Base-by-base conservation (phyloP, 2,797 vertebrate species). In the Gila robusta region DNA sequence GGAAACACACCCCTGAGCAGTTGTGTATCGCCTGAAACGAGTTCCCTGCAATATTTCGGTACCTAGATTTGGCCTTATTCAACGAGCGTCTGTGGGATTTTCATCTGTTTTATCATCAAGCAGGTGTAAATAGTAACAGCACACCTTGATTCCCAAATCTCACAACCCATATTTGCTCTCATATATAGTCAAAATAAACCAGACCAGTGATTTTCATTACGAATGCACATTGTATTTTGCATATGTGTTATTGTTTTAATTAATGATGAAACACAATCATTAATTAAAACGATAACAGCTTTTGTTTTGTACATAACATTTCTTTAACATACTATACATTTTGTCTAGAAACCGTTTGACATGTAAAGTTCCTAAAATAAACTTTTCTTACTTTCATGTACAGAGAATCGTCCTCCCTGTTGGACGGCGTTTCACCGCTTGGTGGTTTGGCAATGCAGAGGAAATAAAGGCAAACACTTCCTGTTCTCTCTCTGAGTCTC, bases 301-400 rank as follows among this genome's bases (percentile, higher is more conserved):
- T 89, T 87, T 93, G 81, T 93, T 93, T 93, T 92, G 91, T 95
- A 96, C 94, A 95, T 91, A 82, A 88, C 76, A 85, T 86, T 89
- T 94, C 79, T 92, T 91, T 91, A 93, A 90, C 91, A 89, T 84
- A 89, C 83, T 91, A 80, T 73, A 88, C 86, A 91, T 90, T 92
- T 93, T 81, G 94, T 94, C 94, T 96, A 95, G 94, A 96, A 96
- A 96, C 94, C 95, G 94, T 94, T 32, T 95, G 94, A 94, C 93
- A 93, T 92, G 91, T 94, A 92, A 91, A 92, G 93, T 90, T 95
- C 94, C 93, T 95, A 96, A 96, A 96, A 96, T 96, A 96, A 96
- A 96, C 95, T 92, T 95, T 95, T 84, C 41, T 54, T 94, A 91
- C 92, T 94, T 89, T 89, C 95, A 95, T 95, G 94, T 95, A 94